These are phyloP conservation scores for Hydrotaea diabolus DNA, from an alignment of 2,888 invertebrate genomes.

Conservation along the genomic window DNA sequence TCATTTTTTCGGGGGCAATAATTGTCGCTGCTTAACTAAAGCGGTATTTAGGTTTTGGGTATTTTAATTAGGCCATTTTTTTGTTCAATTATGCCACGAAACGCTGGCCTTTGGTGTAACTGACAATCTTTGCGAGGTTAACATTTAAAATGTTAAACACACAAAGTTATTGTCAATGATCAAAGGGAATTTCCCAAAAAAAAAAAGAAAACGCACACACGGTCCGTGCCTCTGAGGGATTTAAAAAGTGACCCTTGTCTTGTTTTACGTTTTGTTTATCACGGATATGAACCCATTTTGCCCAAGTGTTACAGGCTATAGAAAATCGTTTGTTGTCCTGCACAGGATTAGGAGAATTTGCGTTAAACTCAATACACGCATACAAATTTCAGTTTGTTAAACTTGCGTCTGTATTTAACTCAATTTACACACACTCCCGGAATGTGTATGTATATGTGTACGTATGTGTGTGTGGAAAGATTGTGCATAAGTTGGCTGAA, in stretches of 20 bases:
- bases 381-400: too few species aligned
- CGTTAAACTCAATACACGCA: background rate
- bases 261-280: background rate
- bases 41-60: too few species aligned
- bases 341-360: constrained; percentile 13
- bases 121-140: too few species aligned
- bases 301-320: constrained; percentile 46
- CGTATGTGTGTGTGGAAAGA: too few species aligned
- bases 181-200: background rate
- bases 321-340: constrained; percentile 35
- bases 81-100: too few species aligned
- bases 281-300: background rate
- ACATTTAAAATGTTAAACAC: too few species aligned
- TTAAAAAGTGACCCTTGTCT: background rate
- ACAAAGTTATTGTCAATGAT: background rate
- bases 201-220: too few species aligned
- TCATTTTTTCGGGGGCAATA: too few species aligned
- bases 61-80: too few species aligned
- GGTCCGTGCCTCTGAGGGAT: background rate
- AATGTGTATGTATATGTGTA: too few species aligned
- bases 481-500: constrained; percentile 26
- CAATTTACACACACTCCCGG: background rate
- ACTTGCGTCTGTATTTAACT: background rate
- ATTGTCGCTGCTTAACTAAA: too few species aligned
- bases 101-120: too few species aligned